Evolutionary conservation across 1,140 invertebrate genomes (phyloP).

Genomic region (Parapsyche elsis): DNA sequence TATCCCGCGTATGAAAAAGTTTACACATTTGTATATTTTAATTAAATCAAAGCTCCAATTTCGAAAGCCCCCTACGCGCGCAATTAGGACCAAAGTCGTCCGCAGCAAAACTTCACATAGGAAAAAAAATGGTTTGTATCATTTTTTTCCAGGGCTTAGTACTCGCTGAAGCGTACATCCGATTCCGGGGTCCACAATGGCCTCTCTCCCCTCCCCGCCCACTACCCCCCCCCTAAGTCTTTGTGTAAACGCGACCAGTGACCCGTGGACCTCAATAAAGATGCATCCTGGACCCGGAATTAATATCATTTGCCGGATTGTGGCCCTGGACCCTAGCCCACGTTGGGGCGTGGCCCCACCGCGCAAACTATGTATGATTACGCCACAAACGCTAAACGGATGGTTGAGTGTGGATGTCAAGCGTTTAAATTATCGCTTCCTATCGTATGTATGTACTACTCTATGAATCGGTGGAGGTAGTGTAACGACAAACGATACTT

Average conservation of each 20-base stretch:
- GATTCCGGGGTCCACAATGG: constrained; percentile 31
- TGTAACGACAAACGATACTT: too few relatives aligned
- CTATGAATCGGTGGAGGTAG: too few relatives aligned
- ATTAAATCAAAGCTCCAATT: too few relatives aligned
- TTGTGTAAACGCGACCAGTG: constrained; percentile 9
- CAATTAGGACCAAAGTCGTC: too few relatives aligned
- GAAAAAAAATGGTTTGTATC: too few relatives aligned
- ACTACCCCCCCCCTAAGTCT: not conserved
- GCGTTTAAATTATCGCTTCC: not conserved
- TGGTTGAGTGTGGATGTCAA: constrained; percentile 3
- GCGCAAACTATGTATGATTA: constrained; percentile 8
- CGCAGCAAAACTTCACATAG: too few relatives aligned
- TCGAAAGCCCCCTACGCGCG: too few relatives aligned
- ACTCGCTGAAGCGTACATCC: constrained; percentile 37
- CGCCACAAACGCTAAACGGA: not conserved
- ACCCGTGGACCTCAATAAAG: constrained; percentile 44
- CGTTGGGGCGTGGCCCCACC: not conserved
- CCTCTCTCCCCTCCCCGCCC: not conserved
- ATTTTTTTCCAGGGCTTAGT: not conserved
- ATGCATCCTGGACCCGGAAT: constrained; percentile 36
- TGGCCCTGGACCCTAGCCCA: not conserved
- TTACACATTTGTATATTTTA: too few relatives aligned
- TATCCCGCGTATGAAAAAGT: too few relatives aligned
- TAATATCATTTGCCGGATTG: constrained; percentile 1
- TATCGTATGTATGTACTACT: not conserved